These are phyloP conservation scores for Zaprionus africanus DNA, from an alignment of 1,140 invertebrate genomes.

Conservation along the genomic window DNA sequence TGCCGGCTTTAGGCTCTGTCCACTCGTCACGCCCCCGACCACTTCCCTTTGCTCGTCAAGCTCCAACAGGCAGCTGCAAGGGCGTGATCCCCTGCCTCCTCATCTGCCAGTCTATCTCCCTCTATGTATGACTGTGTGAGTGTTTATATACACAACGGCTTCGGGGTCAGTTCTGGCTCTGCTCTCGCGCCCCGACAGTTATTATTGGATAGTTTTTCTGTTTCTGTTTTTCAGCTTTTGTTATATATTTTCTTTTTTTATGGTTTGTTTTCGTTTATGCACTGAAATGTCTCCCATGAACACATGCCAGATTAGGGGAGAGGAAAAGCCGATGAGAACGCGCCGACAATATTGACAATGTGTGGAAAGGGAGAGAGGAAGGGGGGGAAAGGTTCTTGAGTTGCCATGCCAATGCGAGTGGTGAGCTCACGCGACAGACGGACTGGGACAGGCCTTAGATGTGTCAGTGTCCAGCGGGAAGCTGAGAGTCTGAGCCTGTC, in stretches of 20 bases:
- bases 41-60: conserved; percentile 57
- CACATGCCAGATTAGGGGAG: conserved; percentile 34
- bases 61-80: conserved; percentile 68
- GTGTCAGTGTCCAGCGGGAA: conserved; percentile 1
- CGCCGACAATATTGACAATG: conserved; percentile 7
- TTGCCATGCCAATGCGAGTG: conserved; percentile 9
- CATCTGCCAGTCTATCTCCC: neutral
- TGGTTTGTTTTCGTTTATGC: conserved; percentile 66
- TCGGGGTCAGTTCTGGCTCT: conserved; percentile 35
- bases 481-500: conserved; percentile 29
- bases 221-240: conserved; percentile 43
- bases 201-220: conserved; percentile 46
- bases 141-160: conserved; percentile 24
- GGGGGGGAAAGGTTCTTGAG: conserved; percentile 3
- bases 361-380: neutral
- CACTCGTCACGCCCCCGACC: conserved; percentile 28
- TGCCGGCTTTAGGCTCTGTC: conserved; percentile 58
- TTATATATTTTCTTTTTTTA: conserved; percentile 47
- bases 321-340: conserved; percentile 10
- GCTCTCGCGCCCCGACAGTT: conserved; percentile 30
- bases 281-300: conserved; percentile 35
- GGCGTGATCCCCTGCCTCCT: conserved; percentile 8
- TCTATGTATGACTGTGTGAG: neutral
- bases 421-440: conserved; percentile 27
- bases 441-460: conserved; percentile 7